Base-by-base conservation (phyloP, 2,113 vertebrate genomes). In the human (Homo sapiens) region DNA sequence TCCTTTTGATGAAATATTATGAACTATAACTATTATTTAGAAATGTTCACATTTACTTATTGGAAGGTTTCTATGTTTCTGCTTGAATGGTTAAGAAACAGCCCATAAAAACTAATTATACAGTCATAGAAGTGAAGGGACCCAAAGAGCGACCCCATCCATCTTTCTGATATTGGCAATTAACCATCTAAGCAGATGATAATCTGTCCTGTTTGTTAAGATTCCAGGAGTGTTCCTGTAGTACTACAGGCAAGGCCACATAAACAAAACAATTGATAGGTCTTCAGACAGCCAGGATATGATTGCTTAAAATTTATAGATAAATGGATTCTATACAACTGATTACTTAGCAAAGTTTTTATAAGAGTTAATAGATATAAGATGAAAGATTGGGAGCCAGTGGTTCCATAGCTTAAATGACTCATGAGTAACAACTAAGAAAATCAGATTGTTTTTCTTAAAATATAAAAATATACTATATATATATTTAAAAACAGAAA, bases 251-350 rank as follows among this genome's bases (percentile, higher is more conserved):
- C 17, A 66, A 48, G 43, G 12, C 43, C 9, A 16, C 82, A 23
- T 22, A 38, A 18, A 72, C 30, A 89, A 76, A 68, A 27, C 40
- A 92, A 64, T n/a, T 40, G 61, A 23, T 61, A 82, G 23, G 17
- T 1, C 68, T 95, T 16, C 50, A 72, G 89, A 88, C 50, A 98
- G 89, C 89, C 55, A 79, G 1, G 10, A 57, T 66, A n/a, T 17
- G 38, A 81, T 27, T 66, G 43, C 38, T 93, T 1, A 93, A 94
- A 23, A 87, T 96, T 68, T 87, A 57, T 61, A 40, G 85, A 35
- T 83, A 8, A 79, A 57, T 75, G 61, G 10, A 23, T 95, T 94
- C 70, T 89, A 88, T 89, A 95, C 27, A 97, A 82, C 22, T 78
- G 18, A 70, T 66, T 70, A 81, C n/a, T 61, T 76, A 95, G 45